Evolutionary conservation across 2,888 invertebrate genomes (phyloP).

Genomic region (Chalcis sispes): DNA sequence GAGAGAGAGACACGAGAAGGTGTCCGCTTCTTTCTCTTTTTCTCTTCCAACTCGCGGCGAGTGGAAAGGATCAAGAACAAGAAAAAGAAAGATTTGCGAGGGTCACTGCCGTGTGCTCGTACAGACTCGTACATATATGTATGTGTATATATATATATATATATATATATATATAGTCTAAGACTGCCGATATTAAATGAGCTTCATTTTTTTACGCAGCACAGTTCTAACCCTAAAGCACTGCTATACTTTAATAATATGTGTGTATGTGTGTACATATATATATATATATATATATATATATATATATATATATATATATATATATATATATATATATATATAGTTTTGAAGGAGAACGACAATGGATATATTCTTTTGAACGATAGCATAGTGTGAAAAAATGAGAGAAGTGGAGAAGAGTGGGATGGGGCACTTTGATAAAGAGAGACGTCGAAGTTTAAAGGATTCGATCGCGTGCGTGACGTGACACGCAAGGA

Average conservation of each 20-base stretch:
- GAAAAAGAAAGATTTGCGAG: conserved; percentile 70
- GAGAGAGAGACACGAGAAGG: conserved; percentile 61
- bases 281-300: background rate
- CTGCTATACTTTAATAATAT: conserved; percentile 19
- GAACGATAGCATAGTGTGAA: no score
- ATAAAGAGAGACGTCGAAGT: conserved; percentile 30
- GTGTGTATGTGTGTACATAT: background rate
- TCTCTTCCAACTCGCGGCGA: background rate
- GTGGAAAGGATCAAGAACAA: conserved; percentile 11
- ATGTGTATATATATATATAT: no score
- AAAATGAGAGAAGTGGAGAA: no score
- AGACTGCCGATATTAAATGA: conserved; percentile 68
- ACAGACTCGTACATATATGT: no score
- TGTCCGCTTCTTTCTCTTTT: conserved; percentile 53
- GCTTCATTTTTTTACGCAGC: conserved; percentile 63
- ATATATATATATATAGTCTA: conserved; percentile 45
- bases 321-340: no score
- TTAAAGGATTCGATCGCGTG: conserved; percentile 41
- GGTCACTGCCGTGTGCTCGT: conserved; percentile 62
- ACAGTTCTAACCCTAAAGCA: background rate
- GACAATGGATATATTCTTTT: no score
- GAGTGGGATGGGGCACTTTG: background rate
- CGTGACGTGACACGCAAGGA: conserved; percentile 30
- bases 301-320: no score
- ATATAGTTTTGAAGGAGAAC: no score